phyloP scores from a whole-genome alignment of 2,113 vertebrate species.

The Dasyornis broadbenti region DNA sequence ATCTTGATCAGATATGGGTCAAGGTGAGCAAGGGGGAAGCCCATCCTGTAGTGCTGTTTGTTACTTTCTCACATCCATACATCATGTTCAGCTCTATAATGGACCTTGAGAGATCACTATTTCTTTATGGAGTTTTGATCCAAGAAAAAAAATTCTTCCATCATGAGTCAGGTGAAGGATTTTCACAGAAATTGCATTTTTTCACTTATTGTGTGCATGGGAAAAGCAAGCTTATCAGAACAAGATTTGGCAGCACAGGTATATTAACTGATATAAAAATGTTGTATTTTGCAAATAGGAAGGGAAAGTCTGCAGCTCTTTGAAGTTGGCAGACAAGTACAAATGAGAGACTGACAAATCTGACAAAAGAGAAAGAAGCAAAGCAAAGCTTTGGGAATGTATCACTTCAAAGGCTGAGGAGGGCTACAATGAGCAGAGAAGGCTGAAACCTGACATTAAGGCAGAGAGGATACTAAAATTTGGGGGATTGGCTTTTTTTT shows the following conservation, averaged over 20 bases:
- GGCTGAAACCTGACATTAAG: neutral
- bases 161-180: neutral
- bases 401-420: neutral
- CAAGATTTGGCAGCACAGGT: neutral
- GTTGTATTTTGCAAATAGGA: neutral
- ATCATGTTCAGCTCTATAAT: neutral
- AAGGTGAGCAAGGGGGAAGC: conserved; percentile 47
- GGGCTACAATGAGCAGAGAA: neutral
- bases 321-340: neutral
- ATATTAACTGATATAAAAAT: neutral
- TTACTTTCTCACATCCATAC: neutral
- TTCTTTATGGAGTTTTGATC: neutral
- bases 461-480: neutral
- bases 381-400: neutral
- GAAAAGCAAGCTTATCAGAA: neutral
- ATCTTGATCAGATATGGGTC: conserved; percentile 13
- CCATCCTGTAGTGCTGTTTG: neutral
- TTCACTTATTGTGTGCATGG: neutral
- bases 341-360: neutral
- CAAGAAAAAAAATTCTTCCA: neutral
- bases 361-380: neutral
- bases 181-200: neutral
- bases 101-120: neutral
- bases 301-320: neutral
- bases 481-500: neutral